Evolutionary conservation across 1,140 invertebrate genomes (phyloP), one percentile per base, ranked within the genome.

Genomic region (Heliconius nattereri): DNA sequence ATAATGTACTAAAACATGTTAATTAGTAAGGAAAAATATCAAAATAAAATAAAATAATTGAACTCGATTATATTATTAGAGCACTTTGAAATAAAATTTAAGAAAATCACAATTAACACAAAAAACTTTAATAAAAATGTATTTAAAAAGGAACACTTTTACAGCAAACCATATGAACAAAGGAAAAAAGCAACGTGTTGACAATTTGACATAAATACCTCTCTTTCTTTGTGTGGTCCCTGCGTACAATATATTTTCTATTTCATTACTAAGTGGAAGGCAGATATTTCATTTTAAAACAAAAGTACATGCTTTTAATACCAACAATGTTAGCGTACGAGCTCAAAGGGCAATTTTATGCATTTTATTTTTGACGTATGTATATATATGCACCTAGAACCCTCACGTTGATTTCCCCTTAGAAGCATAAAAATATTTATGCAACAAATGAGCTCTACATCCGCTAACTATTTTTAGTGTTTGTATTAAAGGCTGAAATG

Each of bases 401-500:
- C 66, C 66, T 79, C 32, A 78, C 78, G 81, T 83, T 85, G 84
- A 84, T 86, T 85, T 85, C 81, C 23, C 81, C 81, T 84, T 85
- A 81, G 74, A 81, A 86, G 76, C 80, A 81, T 84, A 85, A 83
- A 82, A 86, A 81, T 85, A 77, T 66, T 26, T 66, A 29, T 66
- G 60, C 60, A 16, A 3, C 60, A 66, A 66, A 66, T 66, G 60
- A 66, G 60, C 60, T 66, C 60, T 71, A 81, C 81, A 82, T 84
- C 83, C 82, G 70, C 80, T 80, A 81, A 84, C 52, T 85, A 85
- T 85, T 86, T 87, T 83, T 60, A 86, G 84, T 84, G 85, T 88
- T 84, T 88, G 80, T 81, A 84, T 81, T 84, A 82, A 82, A 87
- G 81, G 80, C 72, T 85, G 81, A 85, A 90, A 86, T 85, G 81